Conservation (phyloP, 2,888 invertebrate species). For the Thelaira solivaga region DNA sequence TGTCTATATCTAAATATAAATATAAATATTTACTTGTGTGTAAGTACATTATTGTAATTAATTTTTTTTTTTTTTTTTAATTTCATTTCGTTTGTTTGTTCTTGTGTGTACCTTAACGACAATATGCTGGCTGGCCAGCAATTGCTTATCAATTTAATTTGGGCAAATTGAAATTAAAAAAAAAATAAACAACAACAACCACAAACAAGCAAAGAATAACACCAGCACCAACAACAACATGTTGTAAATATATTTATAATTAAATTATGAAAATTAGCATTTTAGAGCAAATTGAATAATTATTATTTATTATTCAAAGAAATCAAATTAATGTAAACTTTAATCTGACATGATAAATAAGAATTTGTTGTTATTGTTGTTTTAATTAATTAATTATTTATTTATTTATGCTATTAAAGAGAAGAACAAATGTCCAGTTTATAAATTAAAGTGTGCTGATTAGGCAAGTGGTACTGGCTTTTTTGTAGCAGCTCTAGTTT, state of each 20-base stretch:
- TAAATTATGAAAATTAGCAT: constrained; percentile 33
- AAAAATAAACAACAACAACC: neutral
- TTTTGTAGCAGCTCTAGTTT: too few relatives aligned
- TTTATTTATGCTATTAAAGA: too few relatives aligned
- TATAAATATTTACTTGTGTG: too few relatives aligned
- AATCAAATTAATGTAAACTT: constrained; percentile 1
- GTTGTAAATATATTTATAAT: constrained; percentile 3
- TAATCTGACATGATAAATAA: too few relatives aligned
- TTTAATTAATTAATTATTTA: too few relatives aligned
- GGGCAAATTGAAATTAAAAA: constrained; percentile 27
- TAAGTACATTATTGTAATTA: neutral
- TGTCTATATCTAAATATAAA: too few relatives aligned
- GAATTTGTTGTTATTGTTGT: too few relatives aligned
- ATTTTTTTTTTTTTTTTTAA: constrained; percentile 14
- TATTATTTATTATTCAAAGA: constrained; percentile 21
- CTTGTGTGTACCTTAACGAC: constrained; percentile 18
- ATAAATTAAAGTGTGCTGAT: too few relatives aligned
- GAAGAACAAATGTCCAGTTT: too few relatives aligned
- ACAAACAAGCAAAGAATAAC: too few relatives aligned
- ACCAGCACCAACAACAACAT: neutral
- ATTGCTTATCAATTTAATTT: constrained; percentile 40
- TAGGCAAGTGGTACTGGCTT: too few relatives aligned
- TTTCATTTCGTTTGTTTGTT: too few relatives aligned
- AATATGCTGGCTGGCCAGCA: constrained; percentile 37
- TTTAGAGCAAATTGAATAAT: constrained; percentile 30